These are phyloP conservation scores for Schizaphis graminum DNA, from an alignment of 2,888 invertebrate genomes.

Conservation along the genomic window DNA sequence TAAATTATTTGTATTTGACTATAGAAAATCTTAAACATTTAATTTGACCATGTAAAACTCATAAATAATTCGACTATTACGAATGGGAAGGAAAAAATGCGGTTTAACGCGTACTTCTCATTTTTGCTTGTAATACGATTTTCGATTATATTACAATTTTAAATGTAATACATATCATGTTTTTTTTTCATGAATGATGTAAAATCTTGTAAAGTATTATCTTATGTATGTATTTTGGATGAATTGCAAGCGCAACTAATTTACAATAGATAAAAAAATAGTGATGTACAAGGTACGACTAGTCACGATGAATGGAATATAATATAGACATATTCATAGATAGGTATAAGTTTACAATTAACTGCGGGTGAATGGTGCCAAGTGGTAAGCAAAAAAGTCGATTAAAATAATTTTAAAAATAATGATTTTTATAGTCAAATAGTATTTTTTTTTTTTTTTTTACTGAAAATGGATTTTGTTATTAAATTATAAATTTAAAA, in stretches of 20 bases:
- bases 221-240: conserved; percentile 16
- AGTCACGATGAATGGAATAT: neutral
- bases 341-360: neutral
- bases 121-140: conserved; percentile 14
- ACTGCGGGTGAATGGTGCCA: neutral
- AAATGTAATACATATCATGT: neutral
- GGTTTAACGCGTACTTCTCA: neutral
- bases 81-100: neutral
- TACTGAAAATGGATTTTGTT: neutral
- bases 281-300: neutral
- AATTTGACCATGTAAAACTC: neutral
- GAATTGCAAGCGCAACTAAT: conserved; percentile 10
- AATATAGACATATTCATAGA: neutral
- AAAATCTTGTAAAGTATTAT: conserved; percentile 6
- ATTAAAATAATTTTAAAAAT: neutral
- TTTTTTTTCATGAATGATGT: neutral
- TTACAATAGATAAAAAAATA: neutral
- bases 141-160: conserved; percentile 1
- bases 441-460: neutral
- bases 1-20: neutral
- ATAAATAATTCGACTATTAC: neutral
- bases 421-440: neutral
- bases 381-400: neutral
- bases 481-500: neutral
- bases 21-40: neutral